Evolutionary conservation across 2,113 vertebrate species (phyloP), one percentile per base, ranked within the genome.

Genomic region (Gymnarchus niloticus): DNA sequence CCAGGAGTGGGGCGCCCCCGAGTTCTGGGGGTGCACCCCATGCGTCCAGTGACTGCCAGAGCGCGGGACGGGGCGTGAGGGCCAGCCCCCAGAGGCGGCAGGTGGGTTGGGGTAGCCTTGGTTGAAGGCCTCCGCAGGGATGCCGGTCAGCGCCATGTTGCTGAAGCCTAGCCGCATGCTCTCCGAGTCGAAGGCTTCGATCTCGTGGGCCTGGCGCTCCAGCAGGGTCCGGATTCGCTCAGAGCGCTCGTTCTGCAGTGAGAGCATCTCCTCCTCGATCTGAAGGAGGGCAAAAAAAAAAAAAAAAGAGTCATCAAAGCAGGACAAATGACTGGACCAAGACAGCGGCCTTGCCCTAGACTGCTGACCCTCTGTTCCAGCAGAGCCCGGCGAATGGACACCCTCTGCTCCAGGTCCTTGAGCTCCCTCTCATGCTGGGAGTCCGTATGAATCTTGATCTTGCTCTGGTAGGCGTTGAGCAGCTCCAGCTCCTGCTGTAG

Each of bases 391-490:
- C 96, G 95, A 88, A 97, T 95, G 69, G 96, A 96, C n/a, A 97
- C 96, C 54, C 96, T 94, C 92, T 97, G 96, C 86, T 97, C 96
- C 92, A 97, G 94, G 90, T 98, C 96, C 89, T 96, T 96, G 46
- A 94, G 93, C 91, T 98, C 97, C 9, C 96, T 89, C 86, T 97
- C 96, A 0, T 98, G 97, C 87, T 97, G 96, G 0, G 96, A 94
- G 88, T 97, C 97, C 0, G 96, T 97, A 89, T 97, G 97, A 90
- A 97, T 97, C 93, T 98, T 97, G 92, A 98, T 98, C 90, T 98
- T 98, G 90, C 96, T 97, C 95, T 98, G 97, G 88, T 98, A 98
- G 83, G 97, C 97, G 1, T 97, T 97, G 2, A 98, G 96, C 83
- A 98, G 92, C 91, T 98, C 97, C 87, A 98, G 91, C 88, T 98